These are phyloP conservation scores for Pristionchus arcanus DNA, from an alignment of 2,888 invertebrate species.

Conservation along the genomic window DNA sequence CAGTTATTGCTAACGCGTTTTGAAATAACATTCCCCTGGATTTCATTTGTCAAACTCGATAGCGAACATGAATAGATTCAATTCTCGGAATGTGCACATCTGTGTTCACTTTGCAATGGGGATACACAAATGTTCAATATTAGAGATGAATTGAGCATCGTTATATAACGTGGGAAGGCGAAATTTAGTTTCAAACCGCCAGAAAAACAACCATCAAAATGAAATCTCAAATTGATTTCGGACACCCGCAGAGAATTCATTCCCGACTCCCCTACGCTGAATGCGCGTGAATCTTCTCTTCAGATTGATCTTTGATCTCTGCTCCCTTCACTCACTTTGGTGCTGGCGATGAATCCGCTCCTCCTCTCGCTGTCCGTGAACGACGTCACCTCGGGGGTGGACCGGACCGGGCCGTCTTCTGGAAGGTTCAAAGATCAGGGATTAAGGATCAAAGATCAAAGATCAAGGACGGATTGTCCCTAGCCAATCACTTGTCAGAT, in stretches of 20 bases:
- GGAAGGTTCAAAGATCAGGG: background rate
- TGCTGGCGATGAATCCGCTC: slow-evolving; percentile 15
- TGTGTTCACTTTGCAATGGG: background rate
- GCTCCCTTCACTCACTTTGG: background rate
- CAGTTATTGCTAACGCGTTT: too few relatives aligned
- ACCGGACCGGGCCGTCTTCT: background rate
- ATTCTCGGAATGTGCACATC: background rate
- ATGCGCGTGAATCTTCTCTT: too few relatives aligned
- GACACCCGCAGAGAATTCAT: background rate
- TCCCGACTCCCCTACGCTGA: background rate
- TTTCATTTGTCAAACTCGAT: too few relatives aligned
- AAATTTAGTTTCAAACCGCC: too few relatives aligned
- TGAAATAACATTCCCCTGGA: too few relatives aligned
- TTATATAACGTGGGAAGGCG: too few relatives aligned
- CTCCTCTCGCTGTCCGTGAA: slow-evolving; percentile 39
- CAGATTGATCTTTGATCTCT: background rate
- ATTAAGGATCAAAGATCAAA: background rate
- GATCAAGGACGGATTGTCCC: too few relatives aligned
- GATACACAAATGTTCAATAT: background rate
- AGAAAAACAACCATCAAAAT: too few relatives aligned
- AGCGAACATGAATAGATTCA: background rate
- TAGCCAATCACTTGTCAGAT: too few relatives aligned
- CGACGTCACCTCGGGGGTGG: background rate
- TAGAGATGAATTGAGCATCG: too few relatives aligned
- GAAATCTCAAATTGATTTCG: too few relatives aligned